These are phyloP conservation scores for Dasyprocta punctata DNA, from an alignment of 2,113 vertebrate species.

Conservation along the genomic window DNA sequence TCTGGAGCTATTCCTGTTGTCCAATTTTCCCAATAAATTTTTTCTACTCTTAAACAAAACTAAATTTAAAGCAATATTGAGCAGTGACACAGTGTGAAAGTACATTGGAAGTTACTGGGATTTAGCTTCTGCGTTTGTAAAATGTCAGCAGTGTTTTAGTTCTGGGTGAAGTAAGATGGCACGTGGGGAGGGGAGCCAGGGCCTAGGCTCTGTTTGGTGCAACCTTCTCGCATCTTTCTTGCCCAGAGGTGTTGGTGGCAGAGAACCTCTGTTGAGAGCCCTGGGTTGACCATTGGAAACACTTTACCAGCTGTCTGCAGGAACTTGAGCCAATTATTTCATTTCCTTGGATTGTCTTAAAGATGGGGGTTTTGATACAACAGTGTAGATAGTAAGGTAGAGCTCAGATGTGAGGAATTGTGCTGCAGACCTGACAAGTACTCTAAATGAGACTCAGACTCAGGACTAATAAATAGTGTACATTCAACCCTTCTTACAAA, in stretches of 20 bases:
- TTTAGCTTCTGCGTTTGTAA: neutral
- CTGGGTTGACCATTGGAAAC: no score
- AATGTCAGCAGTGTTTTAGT: neutral
- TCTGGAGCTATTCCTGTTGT: no score
- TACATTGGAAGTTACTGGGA: neutral
- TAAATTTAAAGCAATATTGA: neutral
- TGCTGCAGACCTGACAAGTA: neutral
- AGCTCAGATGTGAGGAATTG: neutral
- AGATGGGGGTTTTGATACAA: constrained; percentile 15
- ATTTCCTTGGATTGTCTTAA: constrained; percentile 7
- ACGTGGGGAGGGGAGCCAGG: neutral
- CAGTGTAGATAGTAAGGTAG: neutral
- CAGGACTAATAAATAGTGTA: neutral
- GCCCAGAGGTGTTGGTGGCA: neutral
- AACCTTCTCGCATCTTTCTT: neutral
- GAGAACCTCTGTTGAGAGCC: neutral
- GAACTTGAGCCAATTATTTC: neutral
- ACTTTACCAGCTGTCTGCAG: neutral
- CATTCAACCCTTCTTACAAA: neutral
- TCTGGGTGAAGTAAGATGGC: neutral
- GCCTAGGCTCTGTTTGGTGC: neutral
- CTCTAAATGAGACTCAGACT: neutral
- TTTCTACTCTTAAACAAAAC: no score
- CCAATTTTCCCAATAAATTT: no score
- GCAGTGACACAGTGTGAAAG: neutral